Evolutionary conservation across 2,797 vertebrate species (phyloP).

Genomic region (Coccyzus lansbergi): DNA sequence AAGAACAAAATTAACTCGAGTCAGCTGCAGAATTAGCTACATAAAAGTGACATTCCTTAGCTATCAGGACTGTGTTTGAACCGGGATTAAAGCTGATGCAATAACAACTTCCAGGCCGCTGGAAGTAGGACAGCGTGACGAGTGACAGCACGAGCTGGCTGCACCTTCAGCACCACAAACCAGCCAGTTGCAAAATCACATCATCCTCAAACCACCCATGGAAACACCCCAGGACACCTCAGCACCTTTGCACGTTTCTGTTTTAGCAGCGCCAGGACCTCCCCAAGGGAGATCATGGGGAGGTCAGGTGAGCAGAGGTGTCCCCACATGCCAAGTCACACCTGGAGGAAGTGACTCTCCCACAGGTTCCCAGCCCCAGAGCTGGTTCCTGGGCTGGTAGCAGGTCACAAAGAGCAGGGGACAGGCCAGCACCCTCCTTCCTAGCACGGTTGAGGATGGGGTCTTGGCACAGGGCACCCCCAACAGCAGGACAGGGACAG

Average conservation of each 20-base stretch:
- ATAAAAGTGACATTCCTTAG: constrained; percentile 24
- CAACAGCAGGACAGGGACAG: background rate
- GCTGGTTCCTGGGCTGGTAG: background rate
- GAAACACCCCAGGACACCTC: background rate
- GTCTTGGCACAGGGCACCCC: background rate
- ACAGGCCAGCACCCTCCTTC: background rate
- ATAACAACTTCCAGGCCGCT: constrained; percentile 61
- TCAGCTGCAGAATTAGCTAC: constrained; percentile 10
- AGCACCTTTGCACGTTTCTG: background rate
- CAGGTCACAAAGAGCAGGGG: background rate
- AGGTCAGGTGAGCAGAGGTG: background rate
- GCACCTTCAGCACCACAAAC: background rate
- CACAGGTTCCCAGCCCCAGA: background rate
- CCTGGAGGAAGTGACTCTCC: background rate
- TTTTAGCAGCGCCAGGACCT: background rate
- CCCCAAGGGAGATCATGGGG: background rate
- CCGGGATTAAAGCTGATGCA: constrained; percentile 48
- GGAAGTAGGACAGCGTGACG: constrained; percentile 57
- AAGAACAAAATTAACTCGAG: constrained; percentile 17
- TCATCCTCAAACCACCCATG: background rate
- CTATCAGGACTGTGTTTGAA: constrained; percentile 3
- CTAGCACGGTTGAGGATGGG: accelerated
- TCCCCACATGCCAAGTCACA: background rate
- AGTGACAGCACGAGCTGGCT: background rate
- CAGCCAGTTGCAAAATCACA: background rate